Evolutionary conservation across 2,113 vertebrate species (phyloP), one percentile per base, ranked within the genome.

Genomic region (Hippocampus zosterae): DNA sequence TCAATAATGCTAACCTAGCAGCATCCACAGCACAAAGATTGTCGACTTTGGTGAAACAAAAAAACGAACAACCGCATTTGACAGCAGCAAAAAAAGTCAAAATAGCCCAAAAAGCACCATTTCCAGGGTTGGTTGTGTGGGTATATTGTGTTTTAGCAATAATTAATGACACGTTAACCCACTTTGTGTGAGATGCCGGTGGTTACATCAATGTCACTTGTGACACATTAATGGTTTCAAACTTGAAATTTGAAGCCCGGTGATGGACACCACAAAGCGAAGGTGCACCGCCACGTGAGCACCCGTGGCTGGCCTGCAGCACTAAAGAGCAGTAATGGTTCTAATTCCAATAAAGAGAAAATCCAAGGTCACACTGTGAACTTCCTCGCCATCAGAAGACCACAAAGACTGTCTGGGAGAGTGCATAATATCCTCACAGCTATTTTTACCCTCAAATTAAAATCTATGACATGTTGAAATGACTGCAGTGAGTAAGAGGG

Each of bases 391-490:
- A 91, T 93, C 92, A 92, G 91, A 90, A 89, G 90, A 92, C 91
- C 92, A 93, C 90, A 91, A 91, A 93, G 92, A 92, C 91, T 88
- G 87, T 84, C 86, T 85, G 88, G 75, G 81, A 92, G 91, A 92
- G 92, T 92, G 92, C 91, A 92, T 93, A 93, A 93, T 93, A 93
- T 93, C 90, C 91, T 91, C 89, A 90, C 85, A 89, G 92, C 92
- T 93, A 93, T 93, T 93, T 93, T 93, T 92, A 91, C 92, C 91
- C 91, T 92, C 92, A 93, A 93, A 93, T 93, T 93, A 93, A 93
- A 93, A 93, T 93, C 91, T 93, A 93, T 93, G 92, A 92, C 92
- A 93, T 93, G 92, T 93, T 93, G 92, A 92, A 93, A 93, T 93
- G 92, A 93, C 91, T 92, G 91, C 91, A 91, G 88, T 92, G 92